Conservation (phyloP, 2,113 vertebrate genomes). For the Rhabdornis inornatus region DNA sequence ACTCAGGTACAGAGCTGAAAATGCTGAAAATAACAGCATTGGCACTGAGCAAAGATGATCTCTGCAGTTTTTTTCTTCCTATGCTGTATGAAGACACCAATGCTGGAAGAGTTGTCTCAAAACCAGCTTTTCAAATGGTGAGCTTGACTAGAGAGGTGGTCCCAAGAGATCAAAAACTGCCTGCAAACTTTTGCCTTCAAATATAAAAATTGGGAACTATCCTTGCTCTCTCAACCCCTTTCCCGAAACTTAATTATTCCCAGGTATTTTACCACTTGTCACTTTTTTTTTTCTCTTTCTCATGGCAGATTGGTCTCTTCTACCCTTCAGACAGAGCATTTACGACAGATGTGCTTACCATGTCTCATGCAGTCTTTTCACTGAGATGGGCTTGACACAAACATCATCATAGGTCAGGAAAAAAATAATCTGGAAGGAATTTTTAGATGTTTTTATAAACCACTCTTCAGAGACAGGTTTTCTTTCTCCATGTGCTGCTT, state of each 20-base stretch:
- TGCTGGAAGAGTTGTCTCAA: background rate
- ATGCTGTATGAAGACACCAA: background rate
- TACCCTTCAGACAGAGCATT: background rate
- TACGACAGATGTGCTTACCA: background rate
- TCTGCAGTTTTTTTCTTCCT: background rate
- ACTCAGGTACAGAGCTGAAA: background rate
- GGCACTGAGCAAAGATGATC: background rate
- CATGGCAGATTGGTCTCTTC: background rate
- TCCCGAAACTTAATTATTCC: background rate
- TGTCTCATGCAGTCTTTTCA: background rate
- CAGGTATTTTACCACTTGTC: background rate
- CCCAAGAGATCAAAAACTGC: background rate
- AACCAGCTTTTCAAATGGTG: background rate
- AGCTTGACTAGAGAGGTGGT: background rate
- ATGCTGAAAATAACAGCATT: background rate
- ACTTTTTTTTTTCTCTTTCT: background rate
- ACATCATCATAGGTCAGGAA: background rate
- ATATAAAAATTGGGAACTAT: background rate
- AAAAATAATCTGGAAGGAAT: background rate
- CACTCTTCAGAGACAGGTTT: background rate
- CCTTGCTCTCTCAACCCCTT: background rate
- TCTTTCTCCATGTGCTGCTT: background rate
- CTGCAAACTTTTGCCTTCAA: background rate
- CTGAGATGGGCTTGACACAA: background rate
- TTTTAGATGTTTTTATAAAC: background rate